A percentile compares a stretch with the other conserved stretches of the same genome.
Conservation (phyloP, 2,113 vertebrate species). For the Nesoenas mayeri region DNA sequence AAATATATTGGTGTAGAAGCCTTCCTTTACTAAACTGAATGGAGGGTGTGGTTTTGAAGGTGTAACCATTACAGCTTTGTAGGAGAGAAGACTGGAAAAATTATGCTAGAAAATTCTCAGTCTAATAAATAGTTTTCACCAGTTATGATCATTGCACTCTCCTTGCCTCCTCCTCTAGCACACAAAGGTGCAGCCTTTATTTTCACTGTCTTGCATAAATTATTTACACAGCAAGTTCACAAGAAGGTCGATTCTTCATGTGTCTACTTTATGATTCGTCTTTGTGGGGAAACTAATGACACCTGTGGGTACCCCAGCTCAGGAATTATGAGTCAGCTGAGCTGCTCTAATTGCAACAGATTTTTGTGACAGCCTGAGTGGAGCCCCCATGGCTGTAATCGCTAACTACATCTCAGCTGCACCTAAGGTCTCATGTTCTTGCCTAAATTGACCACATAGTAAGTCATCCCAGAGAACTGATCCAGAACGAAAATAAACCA, state of each 20-base stretch:
- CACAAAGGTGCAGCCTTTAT: not conserved
- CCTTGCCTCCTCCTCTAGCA: not conserved
- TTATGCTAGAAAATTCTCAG: not conserved
- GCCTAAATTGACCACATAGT: not conserved
- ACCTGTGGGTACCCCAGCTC: not conserved
- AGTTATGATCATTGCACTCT: not conserved
- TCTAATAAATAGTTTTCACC: not conserved
- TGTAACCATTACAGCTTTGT: not conserved
- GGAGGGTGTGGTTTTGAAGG: not conserved
- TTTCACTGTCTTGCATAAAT: not conserved
- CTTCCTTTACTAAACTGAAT: not conserved
- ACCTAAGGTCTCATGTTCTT: not conserved
- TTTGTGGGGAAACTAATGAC: not conserved
- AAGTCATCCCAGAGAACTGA: not conserved
- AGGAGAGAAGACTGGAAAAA: not conserved
- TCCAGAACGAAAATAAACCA: not conserved
- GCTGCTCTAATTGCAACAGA: not conserved
- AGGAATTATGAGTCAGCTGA: not conserved
- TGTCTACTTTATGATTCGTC: not conserved
- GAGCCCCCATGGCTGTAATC: not conserved
- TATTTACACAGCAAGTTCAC: not conserved
- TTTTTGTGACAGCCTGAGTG: not conserved
- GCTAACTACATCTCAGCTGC: not conserved
- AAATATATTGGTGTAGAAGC: not conserved
- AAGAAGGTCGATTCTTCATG: not conserved